A percentile compares a stretch with the other conserved stretches of the same genome.
Conservation (phyloP, 2,113 vertebrate species). For the Gambusia affinis region DNA sequence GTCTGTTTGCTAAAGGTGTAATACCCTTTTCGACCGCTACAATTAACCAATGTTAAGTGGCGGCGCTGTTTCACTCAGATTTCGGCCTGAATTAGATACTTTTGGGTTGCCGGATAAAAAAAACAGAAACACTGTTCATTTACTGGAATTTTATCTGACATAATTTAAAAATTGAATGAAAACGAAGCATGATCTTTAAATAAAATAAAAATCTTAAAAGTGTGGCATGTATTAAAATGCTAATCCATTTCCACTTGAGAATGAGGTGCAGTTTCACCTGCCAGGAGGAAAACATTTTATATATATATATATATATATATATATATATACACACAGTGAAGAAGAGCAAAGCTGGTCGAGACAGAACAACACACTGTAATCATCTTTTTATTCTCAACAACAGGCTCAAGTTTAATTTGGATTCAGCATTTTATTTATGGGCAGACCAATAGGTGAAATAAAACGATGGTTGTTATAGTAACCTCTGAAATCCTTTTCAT, state of each 20-base stretch:
- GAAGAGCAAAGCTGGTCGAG: not conserved
- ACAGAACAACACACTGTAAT: not conserved
- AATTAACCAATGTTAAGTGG: accelerated
- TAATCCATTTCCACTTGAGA: no score
- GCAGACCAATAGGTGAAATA: constrained; percentile 52
- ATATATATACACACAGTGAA: no score
- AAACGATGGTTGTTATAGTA: constrained; percentile 31
- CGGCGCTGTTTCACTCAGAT: constrained; percentile 11
- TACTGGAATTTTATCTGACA: not conserved
- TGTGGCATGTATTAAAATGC: not conserved
- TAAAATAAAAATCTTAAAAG: not conserved
- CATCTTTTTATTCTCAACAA: not conserved
- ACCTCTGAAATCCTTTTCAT: constrained; percentile 23
- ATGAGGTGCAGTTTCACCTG: no score
- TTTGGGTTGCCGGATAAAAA: not conserved
- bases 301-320: no score
- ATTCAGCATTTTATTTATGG: constrained; percentile 69
- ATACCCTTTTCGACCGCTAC: not conserved
- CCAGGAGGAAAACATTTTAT: no score
- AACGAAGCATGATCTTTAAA: not conserved
- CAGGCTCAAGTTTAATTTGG: constrained; percentile 10
- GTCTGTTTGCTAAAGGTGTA: not conserved
- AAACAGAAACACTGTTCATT: not conserved
- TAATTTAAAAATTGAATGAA: not conserved
- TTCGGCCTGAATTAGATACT: not conserved